Base-by-base conservation (phyloP, 2,113 vertebrate genomes). In the Megalops atlanticus region DNA sequence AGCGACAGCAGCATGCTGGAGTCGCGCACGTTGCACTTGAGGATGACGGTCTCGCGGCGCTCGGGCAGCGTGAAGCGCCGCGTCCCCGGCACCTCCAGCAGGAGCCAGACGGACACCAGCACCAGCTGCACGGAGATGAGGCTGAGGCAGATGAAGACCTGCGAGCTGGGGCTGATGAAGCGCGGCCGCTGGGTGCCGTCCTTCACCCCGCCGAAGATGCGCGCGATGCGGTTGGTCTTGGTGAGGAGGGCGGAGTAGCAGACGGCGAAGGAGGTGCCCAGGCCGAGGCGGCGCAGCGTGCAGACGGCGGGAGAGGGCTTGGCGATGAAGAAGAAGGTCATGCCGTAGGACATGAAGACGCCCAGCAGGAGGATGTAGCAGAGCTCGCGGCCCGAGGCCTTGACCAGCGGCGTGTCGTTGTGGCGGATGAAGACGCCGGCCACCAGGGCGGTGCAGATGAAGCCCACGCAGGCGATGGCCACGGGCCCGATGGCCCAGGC, bases 401-500 rank as follows among this genome's bases (percentile, higher is more conserved):
- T 99, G 82, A 99, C 97, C 90, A 99, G 89, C 0, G 98, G 98
- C 0, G 98, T 99, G 88, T 95, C 95, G 86, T 98, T 98, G 92
- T 99, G 94, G 81, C 97, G 96, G 85, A 98, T 88, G 83, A 99
- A 99, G 82, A 99, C 96, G 80, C 93, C 95, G 38, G 96, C 91
- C 72, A 99, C 97, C 86, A 97, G 86, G 71, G 95, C 95, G 0
- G 98, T 99, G 78, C 96, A 97, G 83, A 97, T 88, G 64, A 99
- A 98, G 52, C 98, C 98, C 85, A 97, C 93, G 76, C 97, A 98
- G 7, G 98, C 97, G 2, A 99, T 98, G 31, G 95, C 95, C 85
- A 99, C 96, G 0, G 98, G 98, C n/a, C 97, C 98, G 35, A 99
- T 97, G 71, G 98, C 97, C 98, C 98, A 99, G 83, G 96, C 97